A percentile compares a stretch with the other conserved stretches of the same genome.
phyloP scores from a whole-genome alignment of 2,888 invertebrate species.

The Pristionchus arcanus region DNA sequence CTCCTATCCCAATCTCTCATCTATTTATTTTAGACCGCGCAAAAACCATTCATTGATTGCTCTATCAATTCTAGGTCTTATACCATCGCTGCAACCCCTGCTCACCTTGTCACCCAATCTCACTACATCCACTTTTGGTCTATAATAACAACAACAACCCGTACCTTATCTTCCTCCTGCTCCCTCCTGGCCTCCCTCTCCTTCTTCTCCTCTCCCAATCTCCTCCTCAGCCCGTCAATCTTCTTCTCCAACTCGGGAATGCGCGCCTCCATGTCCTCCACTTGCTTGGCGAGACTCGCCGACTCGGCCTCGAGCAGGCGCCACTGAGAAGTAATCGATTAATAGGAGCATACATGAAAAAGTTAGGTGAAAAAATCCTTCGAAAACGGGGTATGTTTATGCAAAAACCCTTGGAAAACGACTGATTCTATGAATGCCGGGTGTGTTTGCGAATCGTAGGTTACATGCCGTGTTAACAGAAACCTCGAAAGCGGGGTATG shows the following conservation, averaged over 20 bases:
- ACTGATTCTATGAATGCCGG: too few relatives aligned
- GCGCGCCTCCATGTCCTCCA: conserved; percentile 47
- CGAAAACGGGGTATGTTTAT: too few relatives aligned
- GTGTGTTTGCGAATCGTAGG: too few relatives aligned
- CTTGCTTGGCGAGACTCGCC: not conserved
- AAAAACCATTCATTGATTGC: not conserved
- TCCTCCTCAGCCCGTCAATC: not conserved
- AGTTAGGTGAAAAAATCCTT: too few relatives aligned
- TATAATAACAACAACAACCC: too few relatives aligned
- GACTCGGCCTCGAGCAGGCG: conserved; percentile 51
- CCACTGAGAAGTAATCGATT: conserved; percentile 31
- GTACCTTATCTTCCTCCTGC: conserved; percentile 11
- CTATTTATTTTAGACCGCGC: too few relatives aligned
- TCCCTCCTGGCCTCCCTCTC: conserved; percentile 21
- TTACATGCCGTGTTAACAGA: too few relatives aligned
- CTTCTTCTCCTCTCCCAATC: conserved; percentile 33
- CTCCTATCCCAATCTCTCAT: conserved; percentile 38
- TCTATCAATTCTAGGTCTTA: not conserved
- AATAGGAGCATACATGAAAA: too few relatives aligned
- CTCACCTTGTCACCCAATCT: too few relatives aligned
- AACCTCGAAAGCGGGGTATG: too few relatives aligned
- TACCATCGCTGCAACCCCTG: not conserved
- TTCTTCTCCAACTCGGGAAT: conserved; percentile 49
- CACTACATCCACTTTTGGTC: too few relatives aligned
- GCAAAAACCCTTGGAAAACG: too few relatives aligned